Evolutionary conservation across 2,113 vertebrate genomes (phyloP).

Genomic region (Urocitellus parryii): DNA sequence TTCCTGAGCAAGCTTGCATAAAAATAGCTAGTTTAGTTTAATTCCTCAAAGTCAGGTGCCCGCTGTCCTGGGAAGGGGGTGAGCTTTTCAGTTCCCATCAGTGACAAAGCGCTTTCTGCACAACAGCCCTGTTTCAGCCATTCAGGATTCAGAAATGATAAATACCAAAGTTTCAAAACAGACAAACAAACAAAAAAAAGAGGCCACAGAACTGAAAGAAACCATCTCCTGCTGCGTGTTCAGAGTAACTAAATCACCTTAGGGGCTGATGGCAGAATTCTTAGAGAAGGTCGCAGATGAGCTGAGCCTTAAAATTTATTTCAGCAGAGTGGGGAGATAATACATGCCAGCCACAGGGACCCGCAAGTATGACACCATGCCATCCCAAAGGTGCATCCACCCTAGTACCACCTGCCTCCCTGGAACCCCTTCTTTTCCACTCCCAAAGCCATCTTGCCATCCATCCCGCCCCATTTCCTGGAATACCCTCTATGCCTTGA

Average conservation of each 20-base stretch:
- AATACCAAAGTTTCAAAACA: neutral
- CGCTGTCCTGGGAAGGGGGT: neutral
- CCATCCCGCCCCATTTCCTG: neutral
- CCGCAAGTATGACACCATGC: neutral
- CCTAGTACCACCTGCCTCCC: neutral
- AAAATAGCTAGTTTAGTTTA: neutral
- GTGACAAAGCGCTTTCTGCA: neutral
- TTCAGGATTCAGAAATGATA: neutral
- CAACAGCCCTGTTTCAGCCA: neutral
- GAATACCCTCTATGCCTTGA: neutral
- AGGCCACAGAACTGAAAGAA: neutral
- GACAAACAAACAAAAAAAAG: neutral
- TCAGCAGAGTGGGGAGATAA: neutral
- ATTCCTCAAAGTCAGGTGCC: neutral
- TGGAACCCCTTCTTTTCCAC: neutral
- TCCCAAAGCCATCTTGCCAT: neutral
- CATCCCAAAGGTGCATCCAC: neutral
- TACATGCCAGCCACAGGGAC: fast-evolving
- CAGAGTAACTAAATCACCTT: neutral
- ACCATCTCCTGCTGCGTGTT: neutral
- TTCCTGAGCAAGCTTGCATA: neutral
- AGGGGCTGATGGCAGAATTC: neutral
- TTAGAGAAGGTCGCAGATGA: neutral
- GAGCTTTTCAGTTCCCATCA: neutral
- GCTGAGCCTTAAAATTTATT: neutral